These are phyloP conservation scores for Trachythela sp. DNA, from an alignment of 64 coral and sea anemone genomes.

Conservation along the genomic window DNA sequence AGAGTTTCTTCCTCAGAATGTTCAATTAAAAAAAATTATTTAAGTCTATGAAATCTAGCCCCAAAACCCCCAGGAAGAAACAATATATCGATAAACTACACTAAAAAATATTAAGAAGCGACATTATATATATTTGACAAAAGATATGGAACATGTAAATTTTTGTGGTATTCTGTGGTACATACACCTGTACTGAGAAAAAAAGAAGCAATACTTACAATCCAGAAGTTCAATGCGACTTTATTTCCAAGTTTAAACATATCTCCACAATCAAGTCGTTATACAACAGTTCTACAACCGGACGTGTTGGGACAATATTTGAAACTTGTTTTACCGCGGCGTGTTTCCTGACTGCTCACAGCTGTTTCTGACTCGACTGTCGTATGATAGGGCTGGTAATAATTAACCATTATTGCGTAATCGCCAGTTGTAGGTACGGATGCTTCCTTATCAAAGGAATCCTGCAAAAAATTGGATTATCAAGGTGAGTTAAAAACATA, in stretches of 20 bases:
- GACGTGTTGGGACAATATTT: conserved; percentile 82
- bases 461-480: no score
- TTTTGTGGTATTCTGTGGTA: no score
- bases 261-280: conserved; percentile 29
- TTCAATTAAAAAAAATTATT: no score
- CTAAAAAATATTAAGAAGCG: no score
- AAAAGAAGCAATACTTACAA: conserved; percentile 56
- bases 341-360: conserved; percentile 54
- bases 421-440: conserved; percentile 45
- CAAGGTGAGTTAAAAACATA: no score
- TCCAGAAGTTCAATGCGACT: conserved; percentile 71
- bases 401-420: conserved; percentile 77
- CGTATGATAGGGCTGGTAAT: conserved; percentile 81
- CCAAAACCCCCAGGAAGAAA: no score
- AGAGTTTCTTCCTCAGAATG: no score
- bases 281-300: conserved; percentile 66
- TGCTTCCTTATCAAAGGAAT: neutral
- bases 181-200: no score
- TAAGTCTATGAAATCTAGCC: no score
- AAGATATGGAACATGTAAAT: no score
- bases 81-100: no score
- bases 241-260: conserved; percentile 65
- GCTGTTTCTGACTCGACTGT: conserved; percentile 50
- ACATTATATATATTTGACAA: no score
- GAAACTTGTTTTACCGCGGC: conserved; percentile 53